These are phyloP conservation scores for Xestobium rufovillosum DNA, from an alignment of 2,888 invertebrate species.

Conservation along the genomic window DNA sequence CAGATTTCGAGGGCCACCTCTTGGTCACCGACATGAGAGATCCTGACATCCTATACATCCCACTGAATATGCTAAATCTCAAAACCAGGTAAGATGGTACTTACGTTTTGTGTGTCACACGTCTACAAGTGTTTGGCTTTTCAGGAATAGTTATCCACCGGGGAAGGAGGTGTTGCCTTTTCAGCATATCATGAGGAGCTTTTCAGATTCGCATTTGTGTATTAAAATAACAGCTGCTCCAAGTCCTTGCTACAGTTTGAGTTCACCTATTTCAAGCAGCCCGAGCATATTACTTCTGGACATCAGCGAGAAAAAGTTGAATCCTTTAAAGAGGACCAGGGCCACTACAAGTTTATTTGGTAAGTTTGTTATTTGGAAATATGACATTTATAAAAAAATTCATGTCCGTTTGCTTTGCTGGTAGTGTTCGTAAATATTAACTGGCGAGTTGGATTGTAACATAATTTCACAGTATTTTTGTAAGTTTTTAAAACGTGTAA, in stretches of 20 bases:
- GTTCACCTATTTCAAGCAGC: slow-evolving; percentile 52
- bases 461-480: no score
- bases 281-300: slow-evolving; percentile 54
- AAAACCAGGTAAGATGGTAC: slow-evolving; percentile 35
- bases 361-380: slow-evolving; percentile 46
- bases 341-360: slow-evolving; percentile 44
- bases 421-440: slow-evolving; percentile 1
- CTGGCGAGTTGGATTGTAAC: no score
- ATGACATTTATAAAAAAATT: not conserved
- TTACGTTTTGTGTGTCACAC: no score
- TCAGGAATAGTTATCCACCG: slow-evolving; percentile 64
- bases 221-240: slow-evolving; percentile 59
- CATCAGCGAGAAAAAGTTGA: slow-evolving; percentile 49
- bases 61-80: slow-evolving; percentile 50
- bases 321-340: slow-evolving; percentile 52
- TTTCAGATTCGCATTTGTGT: slow-evolving; percentile 67
- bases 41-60: slow-evolving; percentile 61
- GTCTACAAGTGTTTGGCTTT: slow-evolving; percentile 46
- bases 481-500: no score
- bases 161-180: slow-evolving; percentile 61
- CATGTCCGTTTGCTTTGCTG: not conserved
- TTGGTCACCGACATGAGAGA: slow-evolving; percentile 53
- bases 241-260: slow-evolving; percentile 50
- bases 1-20: slow-evolving; percentile 52
- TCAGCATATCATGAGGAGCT: slow-evolving; percentile 66